Percentiles rank a stretch among this genome's conserved stretches.
phyloP scores from a whole-genome alignment of 2,888 invertebrate species.

The Molanna angustata region DNA sequence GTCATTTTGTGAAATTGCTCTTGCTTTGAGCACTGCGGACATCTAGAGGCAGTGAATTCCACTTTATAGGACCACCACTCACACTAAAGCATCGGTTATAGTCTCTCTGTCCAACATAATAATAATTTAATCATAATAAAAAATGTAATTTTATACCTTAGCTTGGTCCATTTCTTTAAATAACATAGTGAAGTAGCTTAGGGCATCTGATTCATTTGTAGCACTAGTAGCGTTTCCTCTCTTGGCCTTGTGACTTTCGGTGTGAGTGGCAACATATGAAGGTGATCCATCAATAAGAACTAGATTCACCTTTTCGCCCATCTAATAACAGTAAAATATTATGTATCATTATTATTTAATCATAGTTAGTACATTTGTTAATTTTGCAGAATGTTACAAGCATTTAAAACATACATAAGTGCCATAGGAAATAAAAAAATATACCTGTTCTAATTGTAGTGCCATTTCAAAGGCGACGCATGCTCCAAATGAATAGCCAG shows the following conservation, averaged over 20 bases:
- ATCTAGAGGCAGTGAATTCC: too few species aligned
- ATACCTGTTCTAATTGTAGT: conserved; percentile 68
- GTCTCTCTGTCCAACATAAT: too few species aligned
- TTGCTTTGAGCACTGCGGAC: too few species aligned
- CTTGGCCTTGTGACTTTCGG: conserved; percentile 61
- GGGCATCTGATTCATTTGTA: conserved; percentile 67
- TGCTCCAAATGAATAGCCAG: conserved; percentile 96
- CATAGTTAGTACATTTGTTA: background rate
- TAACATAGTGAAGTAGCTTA: conserved; percentile 80
- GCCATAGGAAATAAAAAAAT: too few species aligned
- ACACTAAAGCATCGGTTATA: too few species aligned
- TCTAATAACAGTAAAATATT: conserved; percentile 32
- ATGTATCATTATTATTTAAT: background rate
- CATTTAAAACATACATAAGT: too few species aligned
- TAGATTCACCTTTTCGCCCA: conserved; percentile 57
- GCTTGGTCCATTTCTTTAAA: conserved; percentile 73
- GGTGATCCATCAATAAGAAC: conserved; percentile 91
- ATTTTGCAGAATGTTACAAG: too few species aligned
- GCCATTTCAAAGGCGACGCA: conserved; percentile 95
- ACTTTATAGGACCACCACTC: too few species aligned
- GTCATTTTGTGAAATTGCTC: too few species aligned
- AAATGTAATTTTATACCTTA: too few species aligned
- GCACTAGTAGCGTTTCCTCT: conserved; percentile 55
- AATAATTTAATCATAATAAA: too few species aligned
- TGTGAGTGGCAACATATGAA: conserved; percentile 74